Evolutionary conservation across 2,113 vertebrate genomes (phyloP), one percentile per base, ranked within the genome.

Genomic region (Nasalis larvatus): DNA sequence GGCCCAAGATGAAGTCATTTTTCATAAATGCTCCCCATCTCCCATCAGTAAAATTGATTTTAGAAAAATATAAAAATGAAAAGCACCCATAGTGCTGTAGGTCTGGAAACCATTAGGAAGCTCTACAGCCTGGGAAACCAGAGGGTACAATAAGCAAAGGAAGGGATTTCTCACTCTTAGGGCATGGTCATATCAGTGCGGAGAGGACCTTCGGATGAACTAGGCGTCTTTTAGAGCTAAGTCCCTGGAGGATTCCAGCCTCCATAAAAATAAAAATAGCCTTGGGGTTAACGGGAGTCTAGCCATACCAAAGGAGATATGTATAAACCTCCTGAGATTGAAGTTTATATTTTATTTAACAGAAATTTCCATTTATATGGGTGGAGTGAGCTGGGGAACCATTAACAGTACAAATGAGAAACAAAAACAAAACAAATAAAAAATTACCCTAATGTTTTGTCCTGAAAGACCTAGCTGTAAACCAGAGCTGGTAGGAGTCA

Each of bases 31-130:
- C 91, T 97, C 2, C n/a, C 88, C 96, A 91, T 86, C 69, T 97
- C 91, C 95, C 90, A 80, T 95, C 91, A 89, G 88, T 86, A 96
- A 98, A 98, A 96, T 81, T 82, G 27, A 89, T 94, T 95, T 83
- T 81, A 93, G 97, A 97, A 98, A 98, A 98, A 97, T 37, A 98
- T 11, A 60, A 49, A 98, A 98, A 96, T 98, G 89, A 92, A 74
- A 69, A 95, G 96, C 97, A 73, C 49, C 95, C 97, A 96, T 87
- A 87, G 69, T 89, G 78, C 96, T 97, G 77, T 76, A 56, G 84
- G 76, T 93, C 90, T 97, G 92, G 91, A 97, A 98, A 95, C 69
- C 0, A 0, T 95, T 95, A 98, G 82, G 78, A 89, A 94, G 35
- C 86, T 95, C 86, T 95, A 60, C 96, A 91, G 71, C 83, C 11